These are phyloP conservation scores for Schizotus pectinicornis DNA, from an alignment of 2,888 invertebrate genomes.

Conservation along the genomic window DNA sequence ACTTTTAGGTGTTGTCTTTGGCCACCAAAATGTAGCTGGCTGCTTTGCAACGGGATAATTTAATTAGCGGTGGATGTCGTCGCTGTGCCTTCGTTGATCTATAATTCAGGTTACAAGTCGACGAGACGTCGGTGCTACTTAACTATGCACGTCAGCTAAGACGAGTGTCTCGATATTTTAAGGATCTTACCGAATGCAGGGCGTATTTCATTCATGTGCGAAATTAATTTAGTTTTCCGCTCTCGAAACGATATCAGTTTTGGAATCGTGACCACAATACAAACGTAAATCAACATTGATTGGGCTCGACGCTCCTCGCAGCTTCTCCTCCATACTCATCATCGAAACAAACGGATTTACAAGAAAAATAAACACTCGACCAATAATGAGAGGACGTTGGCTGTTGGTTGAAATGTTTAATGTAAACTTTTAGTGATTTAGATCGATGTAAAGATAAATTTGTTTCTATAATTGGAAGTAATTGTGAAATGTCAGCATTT, in stretches of 20 bases:
- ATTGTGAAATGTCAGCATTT: too few species aligned
- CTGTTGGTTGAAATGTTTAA: background rate
- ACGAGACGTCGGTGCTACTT: too few species aligned
- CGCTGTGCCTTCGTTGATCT: too few species aligned
- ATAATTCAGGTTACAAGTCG: too few species aligned
- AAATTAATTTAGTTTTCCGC: slow-evolving; percentile 5
- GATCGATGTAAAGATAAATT: background rate
- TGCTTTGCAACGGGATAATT: too few species aligned
- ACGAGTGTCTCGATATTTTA: too few species aligned
- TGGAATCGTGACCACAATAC: slow-evolving; percentile 1
- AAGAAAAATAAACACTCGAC: background rate
- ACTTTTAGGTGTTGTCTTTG: too few species aligned
- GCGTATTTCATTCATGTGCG: background rate
- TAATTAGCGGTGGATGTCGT: too few species aligned
- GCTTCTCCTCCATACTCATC: background rate
- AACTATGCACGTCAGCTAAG: too few species aligned
- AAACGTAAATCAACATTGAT: slow-evolving; percentile 1
- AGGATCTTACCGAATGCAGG: background rate
- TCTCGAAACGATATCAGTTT: background rate
- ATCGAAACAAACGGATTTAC: slow-evolving; percentile 3
- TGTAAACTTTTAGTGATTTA: background rate
- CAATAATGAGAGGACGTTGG: background rate
- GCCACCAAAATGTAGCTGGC: too few species aligned
- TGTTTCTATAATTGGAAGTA: too few species aligned
- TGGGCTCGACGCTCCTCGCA: background rate